Evolutionary conservation across 2,888 invertebrate genomes (phyloP), one percentile per base, ranked within the genome.

Genomic region (Acanthacorydalis orientalis): DNA sequence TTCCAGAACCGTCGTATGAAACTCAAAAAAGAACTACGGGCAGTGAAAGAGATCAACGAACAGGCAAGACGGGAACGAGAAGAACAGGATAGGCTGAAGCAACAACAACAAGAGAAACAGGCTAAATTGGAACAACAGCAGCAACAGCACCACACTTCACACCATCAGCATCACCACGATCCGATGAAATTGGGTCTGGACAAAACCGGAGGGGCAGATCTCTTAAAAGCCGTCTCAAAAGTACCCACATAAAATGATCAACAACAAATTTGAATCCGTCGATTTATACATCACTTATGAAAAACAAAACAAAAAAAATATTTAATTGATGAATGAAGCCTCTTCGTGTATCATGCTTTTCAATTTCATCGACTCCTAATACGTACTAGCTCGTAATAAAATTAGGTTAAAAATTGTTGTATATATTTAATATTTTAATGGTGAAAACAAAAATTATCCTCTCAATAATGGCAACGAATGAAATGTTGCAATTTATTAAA

Each of bases 1-100:
- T 91, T 95, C 73, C 93, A 95, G 68, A 95, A 95, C 67, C 78
- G 92, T 56, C 80, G 93, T 61, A 93, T 93, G 93, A 93, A 93
- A 67, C 75, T 91, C 70, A 93, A 93, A 77, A 93, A 93, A 62
- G 95, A 95, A 65, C 72, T 93, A 57, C 77, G 93, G 59, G 90
- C 90, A 44, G 89, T 92, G 46, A 91, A 92, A 64, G 92, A 92
- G 70, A 91, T 91, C 60, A 91, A 91, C 72, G 91, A 91, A 63
- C 91, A 91, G 58, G 91, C 90, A 53, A 78, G 90, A 59, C 76
- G 89, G 55, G 90, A 90, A 61, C 74, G 89, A 48, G 90, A 91
- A 64, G 89, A 90, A 63, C 89, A 90, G 64, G 89, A 90, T 60
- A 74, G 88, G 67, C 84, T 87, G 78, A 89, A 89, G 67, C 86